Evolutionary conservation across 2,888 invertebrate genomes (phyloP).

Genomic region (Macrophya annulata): DNA sequence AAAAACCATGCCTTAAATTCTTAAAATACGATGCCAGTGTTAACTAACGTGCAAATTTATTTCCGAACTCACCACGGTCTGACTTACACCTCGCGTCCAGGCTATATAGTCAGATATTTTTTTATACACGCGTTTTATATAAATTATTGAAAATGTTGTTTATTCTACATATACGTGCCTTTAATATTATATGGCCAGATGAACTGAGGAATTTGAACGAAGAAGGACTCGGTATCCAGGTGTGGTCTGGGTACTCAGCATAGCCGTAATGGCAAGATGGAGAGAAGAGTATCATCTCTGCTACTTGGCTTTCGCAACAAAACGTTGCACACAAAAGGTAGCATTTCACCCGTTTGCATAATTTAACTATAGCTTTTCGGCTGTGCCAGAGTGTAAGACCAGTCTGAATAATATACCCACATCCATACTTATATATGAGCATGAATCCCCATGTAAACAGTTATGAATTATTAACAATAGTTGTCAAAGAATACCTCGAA

Average conservation of each 20-base stretch:
- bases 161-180: not conserved
- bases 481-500: not conserved
- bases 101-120: not conserved
- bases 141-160: not conserved
- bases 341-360: constrained; percentile 24
- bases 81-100: not conserved
- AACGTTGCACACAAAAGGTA: not conserved
- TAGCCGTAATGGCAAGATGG: constrained; percentile 3
- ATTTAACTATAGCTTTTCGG: constrained; percentile 16
- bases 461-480: not conserved
- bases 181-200: not conserved
- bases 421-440: not conserved
- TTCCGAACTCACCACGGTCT: not conserved
- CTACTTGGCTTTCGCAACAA: constrained; percentile 3
- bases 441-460: not conserved
- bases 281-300: not conserved
- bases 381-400: not conserved
- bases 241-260: not conserved
- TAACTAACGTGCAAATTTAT: not conserved
- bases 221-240: not conserved
- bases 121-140: not conserved
- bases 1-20: not conserved
- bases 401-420: not conserved
- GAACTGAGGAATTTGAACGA: not conserved
- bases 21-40: not conserved